These are phyloP conservation scores for Chloroclysta siterata DNA, from an alignment of 2,888 invertebrate genomes.

Conservation along the genomic window DNA sequence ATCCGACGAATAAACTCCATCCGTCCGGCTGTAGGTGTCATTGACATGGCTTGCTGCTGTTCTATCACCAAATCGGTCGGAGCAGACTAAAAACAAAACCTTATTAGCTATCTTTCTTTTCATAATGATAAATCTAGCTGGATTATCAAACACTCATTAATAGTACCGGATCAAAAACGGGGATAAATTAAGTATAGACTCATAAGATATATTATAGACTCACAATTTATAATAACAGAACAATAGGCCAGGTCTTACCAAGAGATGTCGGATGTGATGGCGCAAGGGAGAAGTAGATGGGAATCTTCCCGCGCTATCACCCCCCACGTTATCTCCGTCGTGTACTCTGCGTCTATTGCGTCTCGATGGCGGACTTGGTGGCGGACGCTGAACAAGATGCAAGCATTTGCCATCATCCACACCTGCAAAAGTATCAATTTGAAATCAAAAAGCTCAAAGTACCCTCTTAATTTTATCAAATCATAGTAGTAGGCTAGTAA, in stretches of 20 bases:
- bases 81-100: constrained; percentile 41
- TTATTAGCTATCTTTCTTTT: not conserved
- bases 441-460: not conserved
- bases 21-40: constrained; percentile 65
- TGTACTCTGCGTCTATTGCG: constrained; percentile 16
- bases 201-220: not conserved
- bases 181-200: not conserved
- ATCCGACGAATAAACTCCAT: constrained; percentile 62
- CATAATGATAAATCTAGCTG: too few species aligned
- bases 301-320: not conserved
- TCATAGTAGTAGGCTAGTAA: too few species aligned
- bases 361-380: constrained; percentile 24
- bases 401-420: constrained; percentile 95
- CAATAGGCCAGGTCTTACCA: constrained; percentile 45
- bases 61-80: constrained; percentile 49
- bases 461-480: too few species aligned
- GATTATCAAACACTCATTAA: not conserved
- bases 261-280: constrained; percentile 55
- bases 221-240: not conserved
- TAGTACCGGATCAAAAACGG: not conserved
- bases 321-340: constrained; percentile 9
- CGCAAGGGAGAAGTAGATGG: constrained; percentile 26
- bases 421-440: constrained; percentile 79
- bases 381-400: constrained; percentile 92
- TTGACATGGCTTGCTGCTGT: constrained; percentile 48